These are phyloP conservation scores for Deilephila porcellus DNA, from an alignment of 2,888 invertebrate species.

Conservation along the genomic window DNA sequence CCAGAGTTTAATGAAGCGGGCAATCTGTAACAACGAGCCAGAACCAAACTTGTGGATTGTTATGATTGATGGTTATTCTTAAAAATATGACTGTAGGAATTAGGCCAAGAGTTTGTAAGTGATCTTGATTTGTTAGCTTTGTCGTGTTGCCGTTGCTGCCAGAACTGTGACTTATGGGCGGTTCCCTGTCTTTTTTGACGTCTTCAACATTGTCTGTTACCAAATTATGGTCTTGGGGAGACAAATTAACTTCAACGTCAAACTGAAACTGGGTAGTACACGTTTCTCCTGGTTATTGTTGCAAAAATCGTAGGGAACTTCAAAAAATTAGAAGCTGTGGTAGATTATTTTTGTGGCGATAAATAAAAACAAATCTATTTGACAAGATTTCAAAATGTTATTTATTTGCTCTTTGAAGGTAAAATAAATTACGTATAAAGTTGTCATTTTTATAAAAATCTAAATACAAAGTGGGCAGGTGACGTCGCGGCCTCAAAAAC, in stretches of 20 bases:
- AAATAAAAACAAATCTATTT: neutral
- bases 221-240: neutral
- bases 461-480: slow-evolving; percentile 41
- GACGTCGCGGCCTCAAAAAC: neutral
- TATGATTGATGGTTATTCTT: slow-evolving; percentile 76
- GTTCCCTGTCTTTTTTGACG: slow-evolving; percentile 33
- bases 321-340: neutral
- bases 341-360: neutral
- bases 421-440: slow-evolving; percentile 2
- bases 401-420: slow-evolving; percentile 15
- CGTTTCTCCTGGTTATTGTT: too few species aligned
- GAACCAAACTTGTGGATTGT: slow-evolving; percentile 52
- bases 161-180: slow-evolving; percentile 58
- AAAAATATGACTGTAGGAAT: slow-evolving; percentile 70
- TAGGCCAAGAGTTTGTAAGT: slow-evolving; percentile 71
- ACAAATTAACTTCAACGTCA: neutral
- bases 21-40: slow-evolving; percentile 53
- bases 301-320: too few species aligned
- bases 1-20: slow-evolving; percentile 52
- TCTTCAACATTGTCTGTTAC: neutral
- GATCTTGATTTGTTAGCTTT: slow-evolving; percentile 74
- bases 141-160: slow-evolving; percentile 65
- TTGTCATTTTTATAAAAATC: slow-evolving; percentile 34
- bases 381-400: neutral
- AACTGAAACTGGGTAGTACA: neutral